A percentile compares a stretch with the other conserved stretches of the same genome.
phyloP scores from a whole-genome alignment of 1,140 invertebrate genomes.

The Zaprionus gabonicus region DNA sequence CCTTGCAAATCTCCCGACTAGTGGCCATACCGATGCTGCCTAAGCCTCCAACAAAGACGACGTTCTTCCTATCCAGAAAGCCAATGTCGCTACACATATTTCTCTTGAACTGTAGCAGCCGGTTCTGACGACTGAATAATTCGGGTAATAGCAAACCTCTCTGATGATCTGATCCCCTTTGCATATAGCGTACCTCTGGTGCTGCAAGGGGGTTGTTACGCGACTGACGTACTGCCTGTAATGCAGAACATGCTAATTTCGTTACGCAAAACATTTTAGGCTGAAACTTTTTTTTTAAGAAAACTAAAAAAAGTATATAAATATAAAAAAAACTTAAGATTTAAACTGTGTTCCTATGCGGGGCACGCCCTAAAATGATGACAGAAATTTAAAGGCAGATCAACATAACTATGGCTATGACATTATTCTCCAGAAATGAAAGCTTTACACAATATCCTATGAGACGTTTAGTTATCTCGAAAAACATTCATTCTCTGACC shows the following conservation, averaged over 20 bases:
- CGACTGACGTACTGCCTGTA: not conserved
- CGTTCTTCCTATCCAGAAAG: conserved; percentile 71
- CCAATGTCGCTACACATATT: not conserved
- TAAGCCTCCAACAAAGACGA: conserved; percentile 75
- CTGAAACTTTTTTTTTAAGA: too few species aligned
- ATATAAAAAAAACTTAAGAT: too few species aligned
- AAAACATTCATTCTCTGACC: too few species aligned
- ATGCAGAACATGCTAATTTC: not conserved
- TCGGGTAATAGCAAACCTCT: not conserved
- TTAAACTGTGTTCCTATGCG: too few species aligned
- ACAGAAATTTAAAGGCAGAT: too few species aligned
- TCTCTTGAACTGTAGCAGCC: not conserved
- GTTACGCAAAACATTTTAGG: not conserved
- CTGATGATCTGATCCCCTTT: not conserved
- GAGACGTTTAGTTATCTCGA: too few species aligned
- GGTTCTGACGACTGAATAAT: not conserved
- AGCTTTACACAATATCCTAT: too few species aligned
- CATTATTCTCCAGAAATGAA: too few species aligned
- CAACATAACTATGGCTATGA: too few species aligned
- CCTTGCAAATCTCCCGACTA: conserved; percentile 61
- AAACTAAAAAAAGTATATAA: too few species aligned
- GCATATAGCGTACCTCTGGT: not conserved
- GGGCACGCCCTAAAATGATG: too few species aligned
- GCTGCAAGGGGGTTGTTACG: not conserved
- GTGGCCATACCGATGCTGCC: conserved; percentile 75